These are phyloP conservation scores for Bucco capensis DNA, from an alignment of 2,113 vertebrate species.

Conservation along the genomic window DNA sequence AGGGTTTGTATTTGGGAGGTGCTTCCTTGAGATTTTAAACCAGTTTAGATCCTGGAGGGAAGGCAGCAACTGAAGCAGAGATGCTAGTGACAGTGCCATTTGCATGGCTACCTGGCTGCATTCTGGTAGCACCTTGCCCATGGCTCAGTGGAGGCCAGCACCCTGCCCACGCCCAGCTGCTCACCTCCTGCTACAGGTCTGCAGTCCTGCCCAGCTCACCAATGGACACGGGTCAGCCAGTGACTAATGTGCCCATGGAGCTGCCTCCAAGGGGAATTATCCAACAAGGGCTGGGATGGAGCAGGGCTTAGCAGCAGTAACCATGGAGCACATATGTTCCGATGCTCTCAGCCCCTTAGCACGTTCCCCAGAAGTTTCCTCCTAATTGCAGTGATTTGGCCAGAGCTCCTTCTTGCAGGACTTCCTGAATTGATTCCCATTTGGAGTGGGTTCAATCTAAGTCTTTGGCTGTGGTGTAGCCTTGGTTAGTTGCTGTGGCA, in stretches of 20 bases:
- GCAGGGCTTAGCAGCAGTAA: not conserved
- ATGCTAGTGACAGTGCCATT: not conserved
- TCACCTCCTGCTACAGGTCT: not conserved
- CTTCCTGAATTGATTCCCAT: rapidly evolving
- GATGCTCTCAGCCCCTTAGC: not conserved
- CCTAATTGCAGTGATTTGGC: not conserved
- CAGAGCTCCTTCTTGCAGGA: not conserved
- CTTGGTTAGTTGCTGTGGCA: not conserved
- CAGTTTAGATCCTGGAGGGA: not conserved
- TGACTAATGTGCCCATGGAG: not conserved
- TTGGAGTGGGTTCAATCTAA: not conserved
- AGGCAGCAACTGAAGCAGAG: not conserved
- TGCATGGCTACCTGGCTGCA: not conserved
- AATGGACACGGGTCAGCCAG: rapidly evolving
- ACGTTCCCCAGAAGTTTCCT: not conserved
- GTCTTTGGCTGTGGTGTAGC: not conserved
- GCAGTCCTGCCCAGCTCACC: not conserved
- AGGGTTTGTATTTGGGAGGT: not conserved
- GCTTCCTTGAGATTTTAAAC: not conserved
- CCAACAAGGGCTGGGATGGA: not conserved
- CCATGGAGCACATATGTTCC: rapidly evolving
- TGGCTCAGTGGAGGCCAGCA: not conserved
- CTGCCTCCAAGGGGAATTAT: rapidly evolving
- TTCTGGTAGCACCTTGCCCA: not conserved
- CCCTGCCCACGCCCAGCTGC: not conserved